Conservation (phyloP, 2,113 vertebrate species). For the Oncorhynchus mykiss region DNA sequence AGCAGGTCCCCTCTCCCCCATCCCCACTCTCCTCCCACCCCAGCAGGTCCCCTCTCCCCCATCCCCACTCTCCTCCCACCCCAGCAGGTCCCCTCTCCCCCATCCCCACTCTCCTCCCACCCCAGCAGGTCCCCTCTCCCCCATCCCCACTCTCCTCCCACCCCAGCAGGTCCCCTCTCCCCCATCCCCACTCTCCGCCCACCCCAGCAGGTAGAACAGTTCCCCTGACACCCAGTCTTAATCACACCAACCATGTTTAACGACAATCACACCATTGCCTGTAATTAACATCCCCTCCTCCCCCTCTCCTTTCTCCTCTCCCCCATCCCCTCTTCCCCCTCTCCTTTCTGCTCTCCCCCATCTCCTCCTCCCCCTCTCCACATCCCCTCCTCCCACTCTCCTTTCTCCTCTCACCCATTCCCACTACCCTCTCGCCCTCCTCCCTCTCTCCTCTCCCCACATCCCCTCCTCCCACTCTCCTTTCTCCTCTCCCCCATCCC, state of each 20-base stretch:
- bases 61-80: too few relatives aligned
- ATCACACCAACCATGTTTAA: conserved; percentile 55
- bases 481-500: conserved; percentile 1
- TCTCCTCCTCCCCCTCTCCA: background rate
- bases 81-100: conserved; percentile 9
- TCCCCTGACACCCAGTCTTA: conserved; percentile 59
- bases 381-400: too few relatives aligned
- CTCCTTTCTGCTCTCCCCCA: conserved; percentile 7
- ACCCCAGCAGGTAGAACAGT: conserved; percentile 37
- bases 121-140: too few relatives aligned
- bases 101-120: too few relatives aligned
- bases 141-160: too few relatives aligned
- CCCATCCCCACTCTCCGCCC: too few relatives aligned
- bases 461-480: background rate
- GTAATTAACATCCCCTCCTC: conserved; percentile 46
- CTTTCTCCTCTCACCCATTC: background rate
- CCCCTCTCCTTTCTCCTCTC: conserved; percentile 11
- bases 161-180: too few relatives aligned
- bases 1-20: too few relatives aligned
- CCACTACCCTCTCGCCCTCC: background rate
- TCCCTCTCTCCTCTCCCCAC: background rate
- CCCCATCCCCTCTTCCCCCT: background rate
- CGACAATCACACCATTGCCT: conserved; percentile 45
- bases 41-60: too few relatives aligned
- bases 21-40: too few relatives aligned